Percentiles rank a stretch among this genome's conserved stretches.
Evolutionary conservation across 2,113 vertebrate species (phyloP).

Genomic region (rat (Rattus norvegicus)): DNA sequence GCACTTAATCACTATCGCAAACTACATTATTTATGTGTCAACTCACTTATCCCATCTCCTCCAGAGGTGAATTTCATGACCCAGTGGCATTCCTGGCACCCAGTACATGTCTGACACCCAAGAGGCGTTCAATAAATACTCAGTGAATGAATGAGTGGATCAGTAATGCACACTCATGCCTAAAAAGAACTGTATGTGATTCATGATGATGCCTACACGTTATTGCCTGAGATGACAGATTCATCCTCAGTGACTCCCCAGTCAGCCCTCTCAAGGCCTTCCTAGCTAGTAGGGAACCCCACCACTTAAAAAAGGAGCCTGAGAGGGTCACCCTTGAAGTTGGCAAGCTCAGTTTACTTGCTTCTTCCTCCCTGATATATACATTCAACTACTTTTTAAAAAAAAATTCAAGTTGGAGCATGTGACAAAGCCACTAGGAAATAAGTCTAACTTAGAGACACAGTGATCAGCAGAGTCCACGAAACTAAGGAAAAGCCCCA

Average conservation of each 20-base stretch:
- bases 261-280: not conserved
- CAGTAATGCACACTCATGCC: not conserved
- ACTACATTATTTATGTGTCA: conserved; percentile 70
- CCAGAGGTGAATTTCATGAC: conserved; percentile 16
- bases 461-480: conserved; percentile 68
- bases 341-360: not conserved
- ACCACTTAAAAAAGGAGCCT: not conserved
- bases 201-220: not conserved
- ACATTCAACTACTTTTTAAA: conserved; percentile 62
- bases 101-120: conserved; percentile 44
- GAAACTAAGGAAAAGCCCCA: conserved; percentile 32
- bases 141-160: conserved; percentile 10
- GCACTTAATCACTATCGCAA: conserved; percentile 75
- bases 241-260: not conserved
- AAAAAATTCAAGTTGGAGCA: conserved; percentile 62
- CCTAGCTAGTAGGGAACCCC: not conserved
- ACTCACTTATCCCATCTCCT: conserved; percentile 45
- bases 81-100: conserved; percentile 43
- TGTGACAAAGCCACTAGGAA: conserved; percentile 56
- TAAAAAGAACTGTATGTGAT: not conserved
- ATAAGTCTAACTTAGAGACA: conserved; percentile 53
- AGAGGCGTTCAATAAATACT: conserved; percentile 55
- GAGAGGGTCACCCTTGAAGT: not conserved
- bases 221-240: conserved; percentile 11
- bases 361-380: conserved; percentile 59